Evolutionary conservation across 2,113 vertebrate genomes (phyloP).

Genomic region (Oreotrochilus melanogaster): DNA sequence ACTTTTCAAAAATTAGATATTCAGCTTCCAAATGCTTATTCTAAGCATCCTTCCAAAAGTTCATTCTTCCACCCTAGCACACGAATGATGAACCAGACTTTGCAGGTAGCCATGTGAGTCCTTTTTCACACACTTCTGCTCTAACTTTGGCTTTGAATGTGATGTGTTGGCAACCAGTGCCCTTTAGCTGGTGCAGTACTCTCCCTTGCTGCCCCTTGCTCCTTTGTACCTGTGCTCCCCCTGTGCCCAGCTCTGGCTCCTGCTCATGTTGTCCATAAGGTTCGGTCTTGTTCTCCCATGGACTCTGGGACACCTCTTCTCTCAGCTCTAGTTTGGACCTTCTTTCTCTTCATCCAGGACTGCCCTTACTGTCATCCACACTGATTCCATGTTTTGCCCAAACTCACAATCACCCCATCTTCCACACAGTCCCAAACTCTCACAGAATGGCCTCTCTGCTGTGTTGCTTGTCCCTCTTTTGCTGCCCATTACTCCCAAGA

Average conservation of each 20-base stretch:
- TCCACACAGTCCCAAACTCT: neutral
- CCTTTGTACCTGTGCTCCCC: neutral
- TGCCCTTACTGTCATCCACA: neutral
- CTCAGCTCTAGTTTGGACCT: neutral
- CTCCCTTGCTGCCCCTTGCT: neutral
- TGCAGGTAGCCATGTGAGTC: neutral
- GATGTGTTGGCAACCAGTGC: neutral
- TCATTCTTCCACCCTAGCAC: neutral
- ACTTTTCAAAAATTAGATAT: neutral
- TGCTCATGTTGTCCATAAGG: neutral
- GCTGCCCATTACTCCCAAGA: neutral
- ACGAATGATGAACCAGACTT: neutral
- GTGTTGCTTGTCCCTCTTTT: neutral
- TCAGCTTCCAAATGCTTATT: neutral
- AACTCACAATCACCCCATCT: neutral
- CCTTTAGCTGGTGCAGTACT: neutral
- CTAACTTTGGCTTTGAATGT: neutral
- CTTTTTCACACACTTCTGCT: neutral
- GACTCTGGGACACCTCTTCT: neutral
- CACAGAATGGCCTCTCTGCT: neutral
- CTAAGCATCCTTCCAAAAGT: neutral
- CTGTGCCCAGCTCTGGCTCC: no score
- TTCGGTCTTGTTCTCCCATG: neutral
- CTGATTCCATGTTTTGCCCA: neutral
- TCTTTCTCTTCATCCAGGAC: neutral